Conservation (phyloP, 2,113 vertebrate species). For the Chionodraco myersi region DNA sequence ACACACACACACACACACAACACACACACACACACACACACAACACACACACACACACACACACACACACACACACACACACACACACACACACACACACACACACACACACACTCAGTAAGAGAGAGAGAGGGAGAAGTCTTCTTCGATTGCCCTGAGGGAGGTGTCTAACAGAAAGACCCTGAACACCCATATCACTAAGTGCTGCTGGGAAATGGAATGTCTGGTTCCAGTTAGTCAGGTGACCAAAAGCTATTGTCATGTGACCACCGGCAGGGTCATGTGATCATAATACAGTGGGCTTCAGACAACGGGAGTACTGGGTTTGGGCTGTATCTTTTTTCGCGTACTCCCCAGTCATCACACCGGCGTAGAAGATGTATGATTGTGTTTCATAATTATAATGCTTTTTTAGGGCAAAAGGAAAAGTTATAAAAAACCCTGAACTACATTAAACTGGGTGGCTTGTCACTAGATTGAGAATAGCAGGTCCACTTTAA, state of each 20-base stretch:
- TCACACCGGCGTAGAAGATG: too few species aligned
- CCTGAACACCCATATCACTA: background rate
- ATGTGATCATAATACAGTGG: constrained; percentile 39
- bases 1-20: constrained; percentile 24
- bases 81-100: constrained; percentile 19
- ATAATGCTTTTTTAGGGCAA: too few species aligned
- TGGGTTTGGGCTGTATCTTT: background rate
- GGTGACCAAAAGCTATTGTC: constrained; percentile 59
- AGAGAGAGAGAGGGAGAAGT: constrained; percentile 23
- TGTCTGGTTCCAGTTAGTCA: constrained; percentile 71
- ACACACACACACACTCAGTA: constrained; percentile 14
- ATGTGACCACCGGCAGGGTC: constrained; percentile 51
- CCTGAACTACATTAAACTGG: too few species aligned
- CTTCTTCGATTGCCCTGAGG: constrained; percentile 55
- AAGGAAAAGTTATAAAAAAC: too few species aligned
- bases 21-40: constrained; percentile 24
- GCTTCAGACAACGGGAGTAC: background rate
- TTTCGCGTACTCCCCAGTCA: too few species aligned
- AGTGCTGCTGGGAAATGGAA: constrained; percentile 78
- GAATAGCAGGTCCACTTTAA: too few species aligned
- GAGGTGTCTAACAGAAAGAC: constrained; percentile 47
- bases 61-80: constrained; percentile 24
- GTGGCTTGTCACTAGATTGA: too few species aligned
- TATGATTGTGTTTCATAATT: too few species aligned
- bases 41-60: constrained; percentile 12